Base-by-base conservation (phyloP, 2,888 invertebrate genomes). In the Nymphalis urticae region DNA sequence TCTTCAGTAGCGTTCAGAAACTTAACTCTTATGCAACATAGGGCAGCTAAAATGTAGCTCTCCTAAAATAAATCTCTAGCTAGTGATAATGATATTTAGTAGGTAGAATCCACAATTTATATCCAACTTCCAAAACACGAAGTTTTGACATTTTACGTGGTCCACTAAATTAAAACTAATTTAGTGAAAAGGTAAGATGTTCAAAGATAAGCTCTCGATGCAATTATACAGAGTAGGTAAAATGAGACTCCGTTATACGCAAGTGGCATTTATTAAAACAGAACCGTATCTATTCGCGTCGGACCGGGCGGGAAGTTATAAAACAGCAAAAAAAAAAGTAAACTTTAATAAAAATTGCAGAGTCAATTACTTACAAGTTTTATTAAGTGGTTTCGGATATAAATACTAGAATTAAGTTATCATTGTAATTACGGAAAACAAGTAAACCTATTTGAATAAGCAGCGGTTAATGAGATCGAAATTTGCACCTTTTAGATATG, bases 181-280 rank as follows among this genome's bases (percentile, higher is more conserved):
- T 17, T 24, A 60, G 58, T 48, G 47, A 68, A 48, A 68, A 62
- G 64, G 71, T 54, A 42, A 56, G 69, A 77, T 72, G 77, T 78
- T 79, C 76, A 75, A 80, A 80, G 81, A 85, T 86, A 82, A 85
- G 78, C 78, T 47, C 80, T 76, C 79, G 66, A 73, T 73, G 74
- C 83, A 86, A 89, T 88, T 88, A 87, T 81, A 77, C 79, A 21
- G 59, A 54, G 79, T 54, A 17, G 17, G 24, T 79, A 77, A 73
- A 76, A 82, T 77, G 76, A 77, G 77, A 80, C 85, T 84, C 83
- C 75, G 85, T 84, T 85, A 79, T 80, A n/a, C 32, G 83, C 84
- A 82, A 80, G 85, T 82, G 84, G 85, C 79, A 80, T 83, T 76
- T 82, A 85, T 87, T 87, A 85, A 84, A 82, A 86, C 82, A 79